Evolutionary conservation across 2,797 vertebrate genomes (phyloP), one percentile per base, ranked within the genome.

Genomic region (Furcifer pardalis): DNA sequence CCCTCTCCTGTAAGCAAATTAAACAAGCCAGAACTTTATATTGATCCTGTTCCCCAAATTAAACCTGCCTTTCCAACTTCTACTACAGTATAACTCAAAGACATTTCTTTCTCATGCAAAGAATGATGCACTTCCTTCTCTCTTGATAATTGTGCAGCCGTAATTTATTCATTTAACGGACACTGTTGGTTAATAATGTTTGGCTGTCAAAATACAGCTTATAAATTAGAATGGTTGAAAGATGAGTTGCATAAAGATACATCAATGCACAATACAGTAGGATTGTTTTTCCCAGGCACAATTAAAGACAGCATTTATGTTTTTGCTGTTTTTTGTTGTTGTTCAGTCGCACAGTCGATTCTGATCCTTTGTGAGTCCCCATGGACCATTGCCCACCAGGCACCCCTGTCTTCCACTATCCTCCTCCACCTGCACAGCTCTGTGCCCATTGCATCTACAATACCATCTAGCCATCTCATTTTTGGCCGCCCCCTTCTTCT

Each of bases 81-180:
- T 44, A n/a, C 40, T n/a, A n/a, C n/a, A n/a, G n/a, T n/a, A 30
- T 65, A 44, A 44, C 30, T 25, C 63, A 32, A 66, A n/a, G 42
- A 12, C 78, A 68, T 79, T 79, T 27, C 40, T 21, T 79, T 79
- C 78, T n/a, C 78, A 79, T 23, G 63, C 78, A 79, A 68, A 15
- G 2, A 35, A 19, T 25, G 30, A 44, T 46, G 25, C 1, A 40
- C 19, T 63, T 60, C 32, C 1, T 8, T 49, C 77, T 49, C 77
- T 66, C 15, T 79, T 23, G 63, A 66, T 35, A 66, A 66, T 17
- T 46, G 78, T 2, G 6, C 25, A 30, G 7, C 63, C 40, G 46
- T 37, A 79, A 63, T 68, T 79, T 44, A 49, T 9, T 49, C 77
- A 65, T 44, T 65, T 44, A n/a, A 32, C 32, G 77, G 23, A 62